phyloP scores from a whole-genome alignment of 2,888 invertebrate species.

The Zygothrica quintamaculata region DNA sequence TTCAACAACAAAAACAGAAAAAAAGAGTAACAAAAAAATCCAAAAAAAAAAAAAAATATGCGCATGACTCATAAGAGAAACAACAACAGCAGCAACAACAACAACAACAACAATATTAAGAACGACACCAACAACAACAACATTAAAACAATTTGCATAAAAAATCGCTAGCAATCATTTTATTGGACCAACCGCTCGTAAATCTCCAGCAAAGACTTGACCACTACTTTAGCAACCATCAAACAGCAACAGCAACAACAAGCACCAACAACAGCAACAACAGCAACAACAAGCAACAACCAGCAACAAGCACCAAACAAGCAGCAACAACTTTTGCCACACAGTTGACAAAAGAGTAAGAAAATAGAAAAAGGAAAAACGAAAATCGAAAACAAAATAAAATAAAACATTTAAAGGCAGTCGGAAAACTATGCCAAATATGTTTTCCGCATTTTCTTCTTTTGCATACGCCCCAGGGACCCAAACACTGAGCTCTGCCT shows the following conservation, averaged over 20 bases:
- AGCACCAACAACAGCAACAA: slow-evolving; percentile 18
- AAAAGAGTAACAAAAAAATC: no score
- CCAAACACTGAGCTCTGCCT: slow-evolving; percentile 19
- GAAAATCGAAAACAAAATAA: slow-evolving; percentile 9
- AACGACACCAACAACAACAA: slow-evolving; percentile 46
- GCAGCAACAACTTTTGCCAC: slow-evolving; percentile 26
- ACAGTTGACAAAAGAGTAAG: slow-evolving; percentile 51
- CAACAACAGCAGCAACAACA: slow-evolving; percentile 16
- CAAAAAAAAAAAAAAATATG: slow-evolving; percentile 27
- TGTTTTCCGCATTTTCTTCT: slow-evolving; percentile 77
- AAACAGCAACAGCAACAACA: slow-evolving; percentile 17
- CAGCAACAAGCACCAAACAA: slow-evolving; percentile 17
- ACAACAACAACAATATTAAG: slow-evolving; percentile 28
- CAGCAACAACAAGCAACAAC: slow-evolving; percentile 6
- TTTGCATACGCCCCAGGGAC: slow-evolving; percentile 65
- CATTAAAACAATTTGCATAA: slow-evolving; percentile 83
- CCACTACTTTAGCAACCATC: slow-evolving; percentile 37
- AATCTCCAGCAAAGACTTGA: slow-evolving; percentile 77
- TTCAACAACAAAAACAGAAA: no score
- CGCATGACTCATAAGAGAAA: slow-evolving; percentile 15
- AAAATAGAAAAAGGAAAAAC: slow-evolving; percentile 4
- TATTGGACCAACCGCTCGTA: slow-evolving; percentile 83
- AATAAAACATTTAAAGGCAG: slow-evolving; percentile 2
- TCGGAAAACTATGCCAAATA: slow-evolving; percentile 73
- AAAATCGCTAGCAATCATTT: slow-evolving; percentile 84